These are phyloP conservation scores for Peromyscus attwateri DNA, from an alignment of 2,797 vertebrate genomes.

Conservation along the genomic window DNA sequence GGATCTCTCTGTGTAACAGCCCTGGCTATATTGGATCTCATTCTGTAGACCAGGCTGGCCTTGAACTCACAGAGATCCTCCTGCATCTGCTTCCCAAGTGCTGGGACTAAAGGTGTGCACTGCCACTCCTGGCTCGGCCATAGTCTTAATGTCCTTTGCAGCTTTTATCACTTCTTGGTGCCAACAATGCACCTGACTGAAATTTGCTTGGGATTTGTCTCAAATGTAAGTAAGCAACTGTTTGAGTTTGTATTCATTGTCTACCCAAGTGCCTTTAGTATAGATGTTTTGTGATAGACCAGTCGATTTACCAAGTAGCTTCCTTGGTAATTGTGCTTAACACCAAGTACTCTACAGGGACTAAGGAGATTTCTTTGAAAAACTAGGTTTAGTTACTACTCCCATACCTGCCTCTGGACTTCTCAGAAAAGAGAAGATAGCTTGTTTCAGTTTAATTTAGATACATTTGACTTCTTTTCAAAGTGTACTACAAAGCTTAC, in stretches of 20 bases:
- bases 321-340: constrained; percentile 8
- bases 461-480: neutral
- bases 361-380: neutral
- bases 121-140: neutral
- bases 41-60: neutral
- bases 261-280: neutral
- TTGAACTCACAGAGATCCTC: neutral
- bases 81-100: neutral
- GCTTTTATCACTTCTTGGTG: neutral
- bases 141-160: neutral
- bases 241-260: neutral
- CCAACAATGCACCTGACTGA: neutral
- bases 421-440: constrained; percentile 9
- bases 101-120: neutral
- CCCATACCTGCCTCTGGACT: neutral
- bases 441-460: constrained; percentile 25
- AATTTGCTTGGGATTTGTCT: neutral
- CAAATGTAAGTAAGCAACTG: neutral
- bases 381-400: neutral
- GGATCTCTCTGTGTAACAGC: neutral
- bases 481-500: constrained; percentile 27
- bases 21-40: neutral
- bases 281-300: neutral
- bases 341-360: neutral
- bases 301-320: neutral